Conservation (phyloP, 2,888 invertebrate species). For the Agrotis segetum region DNA sequence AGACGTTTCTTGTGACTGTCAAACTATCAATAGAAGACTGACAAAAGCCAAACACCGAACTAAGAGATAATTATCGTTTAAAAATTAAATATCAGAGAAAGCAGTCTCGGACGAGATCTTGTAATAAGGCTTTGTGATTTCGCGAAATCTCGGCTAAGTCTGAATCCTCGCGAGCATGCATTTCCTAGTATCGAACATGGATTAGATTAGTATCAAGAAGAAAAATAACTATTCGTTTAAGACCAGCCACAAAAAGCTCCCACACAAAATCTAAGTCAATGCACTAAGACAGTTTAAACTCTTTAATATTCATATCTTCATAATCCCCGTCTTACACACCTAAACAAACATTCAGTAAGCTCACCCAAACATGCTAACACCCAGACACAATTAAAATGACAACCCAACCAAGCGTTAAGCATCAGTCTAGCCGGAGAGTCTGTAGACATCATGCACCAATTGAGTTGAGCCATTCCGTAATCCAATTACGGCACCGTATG, state of each 20-base stretch:
- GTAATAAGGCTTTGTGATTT: no score
- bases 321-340: slow-evolving; percentile 39
- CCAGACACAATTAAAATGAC: slow-evolving; percentile 55
- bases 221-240: background rate
- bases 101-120: no score
- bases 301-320: slow-evolving; percentile 20
- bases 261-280: background rate
- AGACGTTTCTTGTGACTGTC: background rate
- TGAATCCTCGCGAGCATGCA: no score
- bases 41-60: background rate
- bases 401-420: slow-evolving; percentile 50
- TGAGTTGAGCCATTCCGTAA: slow-evolving; percentile 78
- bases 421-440: slow-evolving; percentile 44
- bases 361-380: slow-evolving; percentile 37
- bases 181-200: background rate
- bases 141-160: no score
- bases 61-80: background rate
- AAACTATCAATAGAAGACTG: background rate
- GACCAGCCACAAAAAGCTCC: background rate
- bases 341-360: slow-evolving; percentile 21
- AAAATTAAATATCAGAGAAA: no score
- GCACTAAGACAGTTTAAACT: slow-evolving; percentile 2
- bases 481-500: slow-evolving; percentile 78
- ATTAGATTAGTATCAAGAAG: no score
- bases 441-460: slow-evolving; percentile 82